A percentile compares a stretch with the other conserved stretches of the same genome.
phyloP scores from a whole-genome alignment of 2,113 vertebrate genomes.

The Ptyas mucosa region DNA sequence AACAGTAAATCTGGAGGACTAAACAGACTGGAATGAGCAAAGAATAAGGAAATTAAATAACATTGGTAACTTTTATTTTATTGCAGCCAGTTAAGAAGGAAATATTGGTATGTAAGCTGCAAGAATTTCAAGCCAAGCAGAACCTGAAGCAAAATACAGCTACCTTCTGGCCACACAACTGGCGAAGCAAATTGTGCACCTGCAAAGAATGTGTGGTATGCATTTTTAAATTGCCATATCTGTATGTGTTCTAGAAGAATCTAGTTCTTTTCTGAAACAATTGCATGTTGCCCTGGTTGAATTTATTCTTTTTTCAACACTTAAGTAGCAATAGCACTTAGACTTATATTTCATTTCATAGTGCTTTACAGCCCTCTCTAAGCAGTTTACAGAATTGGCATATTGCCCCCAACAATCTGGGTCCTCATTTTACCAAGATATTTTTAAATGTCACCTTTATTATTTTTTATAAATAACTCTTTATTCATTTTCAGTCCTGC shows the following conservation, averaged over 20 bases:
- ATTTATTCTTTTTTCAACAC: background rate
- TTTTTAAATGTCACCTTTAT: background rate
- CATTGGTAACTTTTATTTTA: conserved; percentile 35
- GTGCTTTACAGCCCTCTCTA: too few relatives aligned
- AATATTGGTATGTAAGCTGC: conserved; percentile 71
- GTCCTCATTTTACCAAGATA: too few relatives aligned
- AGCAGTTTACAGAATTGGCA: too few relatives aligned
- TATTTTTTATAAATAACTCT: too few relatives aligned
- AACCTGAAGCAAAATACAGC: conserved; percentile 70
- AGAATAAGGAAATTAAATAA: background rate
- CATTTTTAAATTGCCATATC: background rate
- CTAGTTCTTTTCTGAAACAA: background rate
- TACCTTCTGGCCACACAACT: conserved; percentile 87
- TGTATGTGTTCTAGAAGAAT: background rate
- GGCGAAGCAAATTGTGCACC: conserved; percentile 87
- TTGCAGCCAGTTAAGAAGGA: conserved; percentile 58
- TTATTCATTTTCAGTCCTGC: too few relatives aligned
- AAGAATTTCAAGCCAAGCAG: conserved; percentile 68
- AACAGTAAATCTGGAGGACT: background rate
- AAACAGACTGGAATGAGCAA: conserved; percentile 2
- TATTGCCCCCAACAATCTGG: too few relatives aligned
- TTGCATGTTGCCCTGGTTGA: background rate
- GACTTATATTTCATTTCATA: too few relatives aligned
- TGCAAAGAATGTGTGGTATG: conserved; percentile 85
- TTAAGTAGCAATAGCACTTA: background rate